Base-by-base conservation (phyloP, 35 echinoderm and acorn worm species). In the Ptychodera flava region DNA sequence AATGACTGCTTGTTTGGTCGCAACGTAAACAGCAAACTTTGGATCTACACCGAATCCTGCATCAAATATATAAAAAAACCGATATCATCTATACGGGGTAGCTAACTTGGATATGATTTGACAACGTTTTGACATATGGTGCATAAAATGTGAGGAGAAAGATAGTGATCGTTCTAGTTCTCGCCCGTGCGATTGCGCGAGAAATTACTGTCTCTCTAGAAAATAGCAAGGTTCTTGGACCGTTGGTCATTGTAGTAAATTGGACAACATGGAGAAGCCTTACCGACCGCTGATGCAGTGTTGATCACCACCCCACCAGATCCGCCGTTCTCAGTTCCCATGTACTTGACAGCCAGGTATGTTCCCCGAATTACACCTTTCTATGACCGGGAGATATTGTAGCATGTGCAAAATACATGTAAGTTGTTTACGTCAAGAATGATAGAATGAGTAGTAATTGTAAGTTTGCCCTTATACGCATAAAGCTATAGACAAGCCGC, bases 1-100 rank as follows among this genome's bases (percentile, higher is more conserved):
- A 1, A 97, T 84, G 29, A 97, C 95, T 28, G 89, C 95, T 84
- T 93, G 89, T 35, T 97, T 97, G n/a, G 89, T 87, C 22, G 95
- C 95, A 82, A 92, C 81, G 35, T 97, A 97, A 0, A 89, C 95
- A 27, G 95, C 92, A 0, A 30, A 76, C 31, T 83, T 83, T 15
- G 92, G 92, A n/a, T 84, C 87, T 34, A 80, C 35, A 16, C 88
- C 32, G 22, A 97, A 38, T 33, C 95, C 95, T 97, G 38, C 1
- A 30, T 30, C 32, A 52, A 76, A 79, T 79, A n/a, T 77, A 15
- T 15, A 15, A 15, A 77, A 77, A 77, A 15, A 77, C 15, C 15
- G 75, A n/a, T 15, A 15, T 77, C 75, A 77, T 15, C n/a, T 77
- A 15, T n/a, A 77, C 15, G n/a, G 15, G n/a, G n/a, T 15, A 77